A percentile compares a stretch with the other conserved stretches of the same genome.
phyloP scores from a whole-genome alignment of 1,140 invertebrate species.

The Coptotermes formosanus region DNA sequence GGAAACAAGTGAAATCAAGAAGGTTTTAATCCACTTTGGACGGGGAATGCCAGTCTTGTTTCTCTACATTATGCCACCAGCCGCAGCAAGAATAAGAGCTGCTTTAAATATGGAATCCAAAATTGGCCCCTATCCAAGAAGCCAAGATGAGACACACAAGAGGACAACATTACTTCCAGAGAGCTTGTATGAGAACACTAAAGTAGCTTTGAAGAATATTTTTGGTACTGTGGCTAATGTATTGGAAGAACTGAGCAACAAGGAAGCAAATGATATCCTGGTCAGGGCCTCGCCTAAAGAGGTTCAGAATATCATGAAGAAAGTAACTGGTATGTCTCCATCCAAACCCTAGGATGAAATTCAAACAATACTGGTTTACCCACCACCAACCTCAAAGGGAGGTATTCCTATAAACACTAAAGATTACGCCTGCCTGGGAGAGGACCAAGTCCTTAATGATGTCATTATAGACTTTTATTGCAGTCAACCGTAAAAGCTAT shows the following conservation, averaged over 20 bases:
- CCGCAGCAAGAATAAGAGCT: conserved; percentile 66
- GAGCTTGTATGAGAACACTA: conserved; percentile 62
- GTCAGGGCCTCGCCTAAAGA: conserved; percentile 68
- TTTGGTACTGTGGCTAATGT: conserved; percentile 54
- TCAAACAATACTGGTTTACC: conserved; percentile 52
- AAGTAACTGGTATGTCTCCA: conserved; percentile 34
- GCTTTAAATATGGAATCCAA: conserved; percentile 63
- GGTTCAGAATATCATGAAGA: conserved; percentile 38
- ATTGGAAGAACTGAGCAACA: conserved; percentile 67
- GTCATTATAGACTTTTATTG: conserved; percentile 97
- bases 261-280: conserved; percentile 79
- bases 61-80: conserved; percentile 66
- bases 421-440: conserved; percentile 87
- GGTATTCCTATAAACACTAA: conserved; percentile 87
- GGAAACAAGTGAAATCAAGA: conserved; percentile 63
- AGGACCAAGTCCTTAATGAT: conserved; percentile 95
- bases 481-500: too few relatives aligned
- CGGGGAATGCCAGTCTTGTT: conserved; percentile 73
- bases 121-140: conserved; percentile 55
- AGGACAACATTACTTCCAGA: conserved; percentile 77
- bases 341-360: conserved; percentile 36
- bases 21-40: conserved; percentile 71
- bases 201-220: conserved; percentile 61
- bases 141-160: conserved; percentile 64
- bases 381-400: conserved; percentile 67